Percentiles rank a stretch among this genome's conserved stretches.
Evolutionary conservation across 1,140 invertebrate genomes (phyloP).

Genomic region (Scaptomyza graminum): DNA sequence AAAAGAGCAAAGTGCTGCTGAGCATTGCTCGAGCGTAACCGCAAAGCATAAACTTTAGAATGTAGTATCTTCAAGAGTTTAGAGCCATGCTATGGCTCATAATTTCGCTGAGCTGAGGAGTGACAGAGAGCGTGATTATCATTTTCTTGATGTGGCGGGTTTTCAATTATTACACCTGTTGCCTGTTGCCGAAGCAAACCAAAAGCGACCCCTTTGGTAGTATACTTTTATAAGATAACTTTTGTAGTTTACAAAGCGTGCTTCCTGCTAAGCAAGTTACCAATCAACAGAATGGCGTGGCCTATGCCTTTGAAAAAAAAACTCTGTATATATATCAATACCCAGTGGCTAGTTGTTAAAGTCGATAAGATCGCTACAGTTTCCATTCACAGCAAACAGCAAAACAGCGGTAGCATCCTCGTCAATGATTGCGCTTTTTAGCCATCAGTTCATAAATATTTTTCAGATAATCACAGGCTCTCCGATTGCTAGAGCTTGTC

Average conservation of each 20-base stretch:
- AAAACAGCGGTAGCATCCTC: constrained; percentile 32
- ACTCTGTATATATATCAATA: constrained; percentile 28
- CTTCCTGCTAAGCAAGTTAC: constrained; percentile 66
- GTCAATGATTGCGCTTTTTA: constrained; percentile 62
- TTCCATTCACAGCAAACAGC: constrained; percentile 48
- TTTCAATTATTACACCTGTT: constrained; percentile 81
- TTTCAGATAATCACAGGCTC: constrained; percentile 77
- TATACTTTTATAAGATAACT: constrained; percentile 57
- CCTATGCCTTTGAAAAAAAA: constrained; percentile 28
- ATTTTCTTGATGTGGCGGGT: constrained; percentile 59
- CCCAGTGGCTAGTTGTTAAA: constrained; percentile 12
- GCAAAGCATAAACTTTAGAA: constrained; percentile 51
- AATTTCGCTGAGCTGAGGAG: constrained; percentile 30
- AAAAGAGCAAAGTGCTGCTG: constrained; percentile 40
- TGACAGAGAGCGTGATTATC: constrained; percentile 62
- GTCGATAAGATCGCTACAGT: constrained; percentile 32
- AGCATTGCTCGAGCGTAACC: constrained; percentile 58
- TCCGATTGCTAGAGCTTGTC: constrained; percentile 69
- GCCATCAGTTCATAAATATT: constrained; percentile 78
- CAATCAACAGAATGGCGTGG: constrained; percentile 34
- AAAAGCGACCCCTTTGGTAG: constrained; percentile 38
- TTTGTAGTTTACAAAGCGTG: constrained; percentile 60
- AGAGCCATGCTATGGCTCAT: constrained; percentile 27
- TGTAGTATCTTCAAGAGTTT: constrained; percentile 25
- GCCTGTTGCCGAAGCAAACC: constrained; percentile 23